A percentile compares a stretch with the other conserved stretches of the same genome.
phyloP scores from a whole-genome alignment of 2,888 invertebrate genomes.

The Parnassius apollo region DNA sequence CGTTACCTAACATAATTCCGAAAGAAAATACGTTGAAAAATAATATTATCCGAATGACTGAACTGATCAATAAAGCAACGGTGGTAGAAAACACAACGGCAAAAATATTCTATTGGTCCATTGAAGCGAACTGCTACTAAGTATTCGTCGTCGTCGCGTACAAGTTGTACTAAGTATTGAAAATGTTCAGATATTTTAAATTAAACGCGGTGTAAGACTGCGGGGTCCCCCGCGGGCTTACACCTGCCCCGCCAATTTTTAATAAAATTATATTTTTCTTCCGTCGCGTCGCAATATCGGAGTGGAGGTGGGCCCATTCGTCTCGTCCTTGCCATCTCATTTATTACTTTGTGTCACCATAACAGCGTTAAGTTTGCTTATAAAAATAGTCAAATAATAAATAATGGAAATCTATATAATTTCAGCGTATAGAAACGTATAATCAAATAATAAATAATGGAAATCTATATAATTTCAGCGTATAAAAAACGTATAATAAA shows the following conservation, averaged over 20 bases:
- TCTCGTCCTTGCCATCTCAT: conserved; percentile 10
- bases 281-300: conserved; percentile 37
- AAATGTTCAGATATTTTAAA: conserved; percentile 66
- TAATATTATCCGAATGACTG: conserved; percentile 55
- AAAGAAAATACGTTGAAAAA: conserved; percentile 34
- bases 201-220: conserved; percentile 45
- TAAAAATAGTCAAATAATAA: conserved; percentile 25
- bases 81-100: conserved; percentile 41
- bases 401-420: background rate
- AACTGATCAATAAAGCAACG: conserved; percentile 58
- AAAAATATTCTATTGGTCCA: conserved; percentile 32
- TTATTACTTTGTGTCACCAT: conserved; percentile 20
- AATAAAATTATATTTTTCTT: conserved; percentile 57
- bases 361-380: conserved; percentile 30
- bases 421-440: no score
- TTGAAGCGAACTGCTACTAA: conserved; percentile 45
- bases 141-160: conserved; percentile 37
- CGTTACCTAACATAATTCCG: conserved; percentile 35
- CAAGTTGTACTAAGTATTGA: conserved; percentile 28
- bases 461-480: background rate
- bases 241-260: conserved; percentile 62
- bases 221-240: conserved; percentile 32
- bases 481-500: no score
- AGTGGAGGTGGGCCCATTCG: conserved; percentile 10
- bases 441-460: background rate